Evolutionary conservation across 2,888 invertebrate genomes (phyloP), one percentile per base, ranked within the genome.

Genomic region (Hypomecis punctinalis): DNA sequence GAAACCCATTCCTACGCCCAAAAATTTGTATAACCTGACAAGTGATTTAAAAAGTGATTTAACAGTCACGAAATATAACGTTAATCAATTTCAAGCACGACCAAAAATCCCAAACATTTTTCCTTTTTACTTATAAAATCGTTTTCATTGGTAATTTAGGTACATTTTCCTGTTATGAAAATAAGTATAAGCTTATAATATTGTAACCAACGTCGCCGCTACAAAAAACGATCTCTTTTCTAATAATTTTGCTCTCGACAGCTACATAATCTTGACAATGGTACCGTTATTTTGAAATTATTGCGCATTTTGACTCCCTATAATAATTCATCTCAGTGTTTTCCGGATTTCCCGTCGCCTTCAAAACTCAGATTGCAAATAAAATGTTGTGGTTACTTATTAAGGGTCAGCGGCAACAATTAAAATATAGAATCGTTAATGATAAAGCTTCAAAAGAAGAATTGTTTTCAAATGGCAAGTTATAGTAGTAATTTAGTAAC

Each of bases 321-420:
- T 65, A 69, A 68, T 75, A 72, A 63, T 69, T 72, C 58, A 64
- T 75, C 66, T 62, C 62, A 54, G 56, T 69, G 62, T 71, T n/a
- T n/a, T n/a, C n/a, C n/a, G n/a, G n/a, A n/a, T 68, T 71, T 58
- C 66, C 63, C 66, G 68, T 68, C 61, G 58, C 53, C 61, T 47
- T 64, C 62, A 55, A 37, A 66, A 63, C 63, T 68, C 67, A 36
- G 56, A 48, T 72, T 69, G 65, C 67, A 70, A 67, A 69, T 73
- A 66, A 67, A 45, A 70, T 64, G 60, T 55, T 53, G 58, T 67
- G 62, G 48, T 56, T 55, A 62, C 54, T 62, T 62, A 45, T 47
- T 23, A 47, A 33, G 47, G 33, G 23, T 47, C 23, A 33, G 9
- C 33, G 8, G 8, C 3, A 8, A 47, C 23, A 47, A 47, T 1